phyloP scores from a whole-genome alignment of 2,797 vertebrate genomes.

The Chanos chanos region DNA sequence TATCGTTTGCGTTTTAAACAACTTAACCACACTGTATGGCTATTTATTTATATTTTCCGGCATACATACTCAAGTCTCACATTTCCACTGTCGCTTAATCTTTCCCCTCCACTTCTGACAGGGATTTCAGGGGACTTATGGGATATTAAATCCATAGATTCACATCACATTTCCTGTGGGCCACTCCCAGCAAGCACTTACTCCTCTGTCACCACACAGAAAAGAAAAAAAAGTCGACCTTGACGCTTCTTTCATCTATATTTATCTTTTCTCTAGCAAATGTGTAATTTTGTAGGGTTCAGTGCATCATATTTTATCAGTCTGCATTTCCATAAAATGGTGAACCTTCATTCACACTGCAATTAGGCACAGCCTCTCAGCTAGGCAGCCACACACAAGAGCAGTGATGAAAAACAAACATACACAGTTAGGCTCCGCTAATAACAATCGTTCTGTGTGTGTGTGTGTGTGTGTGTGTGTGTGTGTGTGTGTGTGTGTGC shows the following conservation, averaged over 20 bases:
- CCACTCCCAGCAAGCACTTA: slow-evolving; percentile 26
- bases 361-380: background rate
- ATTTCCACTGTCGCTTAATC: slow-evolving; percentile 60
- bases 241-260: too few relatives aligned
- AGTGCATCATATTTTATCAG: background rate
- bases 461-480: background rate
- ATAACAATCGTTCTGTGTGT: slow-evolving; percentile 15
- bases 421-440: background rate
- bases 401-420: slow-evolving; percentile 52
- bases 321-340: background rate
- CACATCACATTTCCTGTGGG: slow-evolving; percentile 62
- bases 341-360: background rate
- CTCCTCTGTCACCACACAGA: slow-evolving; percentile 52
- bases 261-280: too few relatives aligned
- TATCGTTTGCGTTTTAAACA: too few relatives aligned
- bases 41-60: background rate
- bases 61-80: slow-evolving; percentile 4
- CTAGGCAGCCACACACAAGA: slow-evolving; percentile 42
- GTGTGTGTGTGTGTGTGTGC: background rate
- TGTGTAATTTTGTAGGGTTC: too few relatives aligned
- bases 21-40: background rate
- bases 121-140: slow-evolving; percentile 69
- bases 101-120: slow-evolving; percentile 50
- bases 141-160: slow-evolving; percentile 79
- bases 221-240: too few relatives aligned